These are phyloP conservation scores for Pseudococcus longispinus DNA, from an alignment of 2,888 invertebrate species.

Conservation along the genomic window DNA sequence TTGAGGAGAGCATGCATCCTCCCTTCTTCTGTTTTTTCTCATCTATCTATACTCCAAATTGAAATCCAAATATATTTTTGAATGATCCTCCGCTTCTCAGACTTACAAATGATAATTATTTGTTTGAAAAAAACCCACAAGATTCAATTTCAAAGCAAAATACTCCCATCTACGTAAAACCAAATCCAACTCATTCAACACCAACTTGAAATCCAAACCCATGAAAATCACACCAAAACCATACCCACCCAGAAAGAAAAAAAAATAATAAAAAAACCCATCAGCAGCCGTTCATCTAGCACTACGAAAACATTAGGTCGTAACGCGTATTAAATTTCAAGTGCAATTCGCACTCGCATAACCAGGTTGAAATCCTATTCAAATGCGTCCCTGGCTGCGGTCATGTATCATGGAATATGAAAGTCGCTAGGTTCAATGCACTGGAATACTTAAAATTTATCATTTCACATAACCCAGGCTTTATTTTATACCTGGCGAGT, in stretches of 20 bases:
- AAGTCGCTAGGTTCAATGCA: slow-evolving; percentile 39
- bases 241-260: not conserved
- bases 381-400: slow-evolving; percentile 18
- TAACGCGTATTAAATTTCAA: slow-evolving; percentile 31
- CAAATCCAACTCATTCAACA: too few relatives aligned
- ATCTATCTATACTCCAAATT: too few relatives aligned
- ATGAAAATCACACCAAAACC: not conserved
- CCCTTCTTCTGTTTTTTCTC: too few relatives aligned
- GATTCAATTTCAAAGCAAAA: too few relatives aligned
- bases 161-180: too few relatives aligned
- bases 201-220: not conserved
- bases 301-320: not conserved
- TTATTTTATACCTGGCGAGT: slow-evolving; percentile 34
- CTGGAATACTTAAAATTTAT: slow-evolving; percentile 46
- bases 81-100: too few relatives aligned
- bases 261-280: not conserved
- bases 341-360: slow-evolving; percentile 10
- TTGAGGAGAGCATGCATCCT: too few relatives aligned
- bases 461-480: slow-evolving; percentile 45
- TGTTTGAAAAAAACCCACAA: too few relatives aligned
- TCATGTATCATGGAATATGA: slow-evolving; percentile 43
- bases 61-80: too few relatives aligned
- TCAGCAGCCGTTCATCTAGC: not conserved
- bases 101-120: too few relatives aligned
- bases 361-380: slow-evolving; percentile 29